These are phyloP conservation scores for Limenitis arthemis DNA, from an alignment of 2,888 invertebrate species.

Conservation along the genomic window DNA sequence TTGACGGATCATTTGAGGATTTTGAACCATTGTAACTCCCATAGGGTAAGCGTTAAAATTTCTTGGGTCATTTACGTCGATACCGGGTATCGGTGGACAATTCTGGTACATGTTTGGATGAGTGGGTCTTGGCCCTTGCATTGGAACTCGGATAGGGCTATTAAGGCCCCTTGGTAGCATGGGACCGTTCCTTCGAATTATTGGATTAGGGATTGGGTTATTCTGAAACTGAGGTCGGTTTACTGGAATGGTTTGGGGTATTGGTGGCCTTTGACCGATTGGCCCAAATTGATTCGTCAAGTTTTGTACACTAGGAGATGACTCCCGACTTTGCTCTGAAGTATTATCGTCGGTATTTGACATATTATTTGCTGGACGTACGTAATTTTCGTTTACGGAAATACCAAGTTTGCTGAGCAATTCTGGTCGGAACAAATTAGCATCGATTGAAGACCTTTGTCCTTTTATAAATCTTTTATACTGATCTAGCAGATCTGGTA, in stretches of 20 bases:
- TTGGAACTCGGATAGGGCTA: not conserved
- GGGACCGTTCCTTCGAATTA: not conserved
- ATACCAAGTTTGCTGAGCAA: conserved; percentile 10
- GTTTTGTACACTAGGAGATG: not conserved
- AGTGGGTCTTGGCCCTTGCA: not conserved
- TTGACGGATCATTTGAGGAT: not conserved
- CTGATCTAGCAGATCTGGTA: conserved; percentile 40
- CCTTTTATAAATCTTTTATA: conserved; percentile 39
- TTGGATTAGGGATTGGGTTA: not conserved
- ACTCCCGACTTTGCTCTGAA: not conserved
- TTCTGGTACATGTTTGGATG: not conserved
- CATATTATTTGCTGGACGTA: conserved; percentile 2
- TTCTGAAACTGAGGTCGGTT: not conserved
- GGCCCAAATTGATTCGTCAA: conserved; percentile 5
- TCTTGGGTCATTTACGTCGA: conserved; percentile 1
- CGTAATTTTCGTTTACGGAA: conserved; percentile 6
- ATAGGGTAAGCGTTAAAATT: not conserved
- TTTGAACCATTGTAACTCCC: not conserved
- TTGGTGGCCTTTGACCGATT: conserved; percentile 6
- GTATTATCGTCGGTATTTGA: not conserved
- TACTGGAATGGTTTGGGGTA: not conserved
- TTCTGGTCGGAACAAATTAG: conserved; percentile 18
- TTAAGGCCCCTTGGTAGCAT: not conserved
- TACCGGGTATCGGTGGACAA: conserved; percentile 8
- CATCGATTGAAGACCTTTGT: conserved; percentile 18